Percentiles rank a stretch among this genome's conserved stretches.
phyloP scores from a whole-genome alignment of 2,888 invertebrate genomes.

The Andricus curvator region DNA sequence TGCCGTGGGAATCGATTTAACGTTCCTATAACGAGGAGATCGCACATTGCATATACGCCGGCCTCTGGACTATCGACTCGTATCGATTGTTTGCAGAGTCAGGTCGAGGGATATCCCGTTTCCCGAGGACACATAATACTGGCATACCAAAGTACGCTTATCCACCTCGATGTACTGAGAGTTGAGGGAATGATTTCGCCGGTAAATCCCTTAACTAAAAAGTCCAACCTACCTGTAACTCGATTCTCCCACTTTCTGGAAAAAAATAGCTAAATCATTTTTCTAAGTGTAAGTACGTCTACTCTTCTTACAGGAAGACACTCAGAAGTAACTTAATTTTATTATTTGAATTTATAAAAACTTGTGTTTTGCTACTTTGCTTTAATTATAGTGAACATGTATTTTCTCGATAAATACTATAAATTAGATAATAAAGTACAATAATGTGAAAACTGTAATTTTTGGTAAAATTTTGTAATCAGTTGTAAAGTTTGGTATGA shows the following conservation, averaged over 20 bases:
- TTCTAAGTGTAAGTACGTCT: neutral
- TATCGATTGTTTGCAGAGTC: constrained; percentile 74
- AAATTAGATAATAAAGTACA: no score
- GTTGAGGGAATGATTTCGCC: constrained; percentile 58
- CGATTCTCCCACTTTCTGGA: constrained; percentile 39
- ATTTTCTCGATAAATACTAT: no score
- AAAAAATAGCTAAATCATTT: neutral
- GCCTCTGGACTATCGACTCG: constrained; percentile 61
- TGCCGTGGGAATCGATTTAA: constrained; percentile 66
- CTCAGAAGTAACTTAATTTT: neutral
- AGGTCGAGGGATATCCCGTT: constrained; percentile 74
- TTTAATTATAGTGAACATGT: no score
- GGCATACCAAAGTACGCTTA: constrained; percentile 70
- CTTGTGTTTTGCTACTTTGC: no score
- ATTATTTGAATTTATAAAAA: neutral
- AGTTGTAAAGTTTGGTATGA: no score
- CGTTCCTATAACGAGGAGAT: constrained; percentile 53
- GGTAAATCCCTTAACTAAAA: constrained; percentile 58
- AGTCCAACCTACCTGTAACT: constrained; percentile 48
- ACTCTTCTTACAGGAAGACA: neutral
- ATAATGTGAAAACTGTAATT: no score
- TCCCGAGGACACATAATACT: constrained; percentile 75
- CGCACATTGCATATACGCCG: constrained; percentile 49
- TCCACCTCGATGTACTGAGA: constrained; percentile 55
- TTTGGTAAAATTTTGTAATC: no score